These are phyloP conservation scores for Anhinga rufa DNA, from an alignment of 2,113 vertebrate species.

Conservation along the genomic window DNA sequence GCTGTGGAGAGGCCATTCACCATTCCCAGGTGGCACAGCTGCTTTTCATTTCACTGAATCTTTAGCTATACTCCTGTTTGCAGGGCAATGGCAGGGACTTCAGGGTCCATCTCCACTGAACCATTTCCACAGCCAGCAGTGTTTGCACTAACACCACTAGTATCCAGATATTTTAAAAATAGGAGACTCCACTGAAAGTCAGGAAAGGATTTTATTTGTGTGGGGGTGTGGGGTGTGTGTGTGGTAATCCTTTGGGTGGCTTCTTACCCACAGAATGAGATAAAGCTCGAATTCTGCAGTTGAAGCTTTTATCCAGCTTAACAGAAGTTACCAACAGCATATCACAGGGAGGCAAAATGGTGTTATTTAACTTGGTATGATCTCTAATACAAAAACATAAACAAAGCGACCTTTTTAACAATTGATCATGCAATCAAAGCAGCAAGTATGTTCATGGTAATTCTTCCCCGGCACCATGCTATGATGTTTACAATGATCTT, in stretches of 20 bases:
- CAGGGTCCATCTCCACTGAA: neutral
- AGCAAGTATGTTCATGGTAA: neutral
- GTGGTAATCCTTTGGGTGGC: neutral
- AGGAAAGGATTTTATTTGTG: neutral
- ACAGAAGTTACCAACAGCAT: neutral
- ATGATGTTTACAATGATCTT: neutral
- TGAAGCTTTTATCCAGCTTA: neutral
- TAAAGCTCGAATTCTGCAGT: neutral
- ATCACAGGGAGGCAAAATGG: neutral
- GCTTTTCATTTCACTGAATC: neutral
- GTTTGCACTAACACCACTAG: neutral
- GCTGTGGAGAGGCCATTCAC: neutral
- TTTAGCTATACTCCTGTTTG: neutral
- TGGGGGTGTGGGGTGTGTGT: neutral
- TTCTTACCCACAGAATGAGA: neutral
- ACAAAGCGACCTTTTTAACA: neutral
- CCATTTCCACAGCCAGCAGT: neutral
- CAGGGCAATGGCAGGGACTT: neutral
- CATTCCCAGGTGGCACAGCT: rapidly evolving
- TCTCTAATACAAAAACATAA: neutral
- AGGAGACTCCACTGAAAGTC: neutral
- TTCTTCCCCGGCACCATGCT: neutral
- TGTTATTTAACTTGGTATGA: neutral
- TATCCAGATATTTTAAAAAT: neutral
- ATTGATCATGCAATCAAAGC: neutral